Evolutionary conservation across 2,797 vertebrate species (phyloP), one percentile per base, ranked within the genome.

Genomic region (Sebastes umbrosus): DNA sequence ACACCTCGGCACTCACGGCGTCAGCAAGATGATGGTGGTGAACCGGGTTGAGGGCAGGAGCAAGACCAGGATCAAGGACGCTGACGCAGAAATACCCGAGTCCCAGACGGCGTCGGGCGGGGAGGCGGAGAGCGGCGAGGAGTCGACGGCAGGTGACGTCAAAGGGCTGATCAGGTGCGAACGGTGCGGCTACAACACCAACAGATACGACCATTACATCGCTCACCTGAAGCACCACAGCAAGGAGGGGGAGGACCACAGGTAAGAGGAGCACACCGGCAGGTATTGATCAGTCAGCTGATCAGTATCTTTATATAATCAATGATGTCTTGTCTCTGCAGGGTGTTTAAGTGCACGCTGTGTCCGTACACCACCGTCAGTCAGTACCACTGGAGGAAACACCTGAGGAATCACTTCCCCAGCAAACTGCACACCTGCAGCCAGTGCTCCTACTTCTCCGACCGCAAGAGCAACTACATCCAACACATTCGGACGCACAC

Each of bases 331-430:
- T 46, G 63, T 39, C 9, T 69, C 62, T 87, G 13, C 77, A 95
- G 97, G 58, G 97, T 99, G 71, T 98, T 97, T 79, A 98, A 97
- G 94, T 99, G 98, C 90, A 98, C 97, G 9, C 96, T 99, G 85
- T 99, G 98, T 88, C 96, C 97, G 0, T 99, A 99, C 81, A 99
- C 97, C 73, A 99, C 98, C 0, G 97, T 99, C 77, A 99, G 98
- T 67, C 98, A 99, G 90, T 99, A 99, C 84, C 98, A 99, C 94
- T 99, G 98, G 98, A 98, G 98, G 94, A 99, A 99, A 91, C 98
- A 99, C 90, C 93, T 99, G 87, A 96, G 98, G 85, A 99, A 99
- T 84, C 98, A 99, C 89, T 99, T 99, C 87, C 98, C 98, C 75
- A 97, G 97, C 90, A 99, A 99, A 85, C 97, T 99, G 7, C 99